Conservation (phyloP, 2,797 vertebrate genomes). For the Pipistrellus pygmaeus region DNA sequence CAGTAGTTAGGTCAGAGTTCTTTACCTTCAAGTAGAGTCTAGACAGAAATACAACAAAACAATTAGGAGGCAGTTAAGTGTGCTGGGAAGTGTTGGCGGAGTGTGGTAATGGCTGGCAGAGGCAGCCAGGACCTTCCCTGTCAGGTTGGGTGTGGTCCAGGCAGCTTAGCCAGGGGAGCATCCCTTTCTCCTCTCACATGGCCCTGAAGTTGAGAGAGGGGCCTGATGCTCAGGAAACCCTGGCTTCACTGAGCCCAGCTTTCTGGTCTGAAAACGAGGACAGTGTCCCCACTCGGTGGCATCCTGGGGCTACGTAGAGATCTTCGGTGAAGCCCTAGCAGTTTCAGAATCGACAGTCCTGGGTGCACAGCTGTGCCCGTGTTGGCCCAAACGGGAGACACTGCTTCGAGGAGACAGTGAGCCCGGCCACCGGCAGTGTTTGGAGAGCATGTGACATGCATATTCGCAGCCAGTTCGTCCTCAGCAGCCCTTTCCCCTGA, state of each 20-base stretch:
- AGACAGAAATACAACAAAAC: slow-evolving; percentile 52
- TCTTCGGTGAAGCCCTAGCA: background rate
- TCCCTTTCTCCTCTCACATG: accelerated
- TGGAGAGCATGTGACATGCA: too few relatives aligned
- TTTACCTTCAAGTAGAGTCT: slow-evolving; percentile 18
- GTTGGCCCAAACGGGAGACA: background rate
- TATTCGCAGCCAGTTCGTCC: background rate
- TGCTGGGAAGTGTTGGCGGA: background rate
- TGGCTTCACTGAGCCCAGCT: background rate
- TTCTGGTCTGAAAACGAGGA: background rate
- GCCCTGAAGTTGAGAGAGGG: background rate
- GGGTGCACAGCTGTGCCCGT: accelerated
- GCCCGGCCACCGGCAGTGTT: accelerated
- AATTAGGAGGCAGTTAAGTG: slow-evolving; percentile 34
- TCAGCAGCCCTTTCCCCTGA: background rate
- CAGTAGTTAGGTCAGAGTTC: background rate
- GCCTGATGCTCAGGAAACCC: background rate
- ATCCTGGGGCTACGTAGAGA: background rate
- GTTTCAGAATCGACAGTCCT: background rate
- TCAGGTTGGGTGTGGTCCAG: background rate
- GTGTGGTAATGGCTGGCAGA: background rate
- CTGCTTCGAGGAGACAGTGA: background rate
- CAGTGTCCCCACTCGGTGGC: too few relatives aligned
- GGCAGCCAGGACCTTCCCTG: background rate
- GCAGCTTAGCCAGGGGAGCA: too few relatives aligned